phyloP scores from a whole-genome alignment of 2,797 vertebrate species.

The Pagetopsis macropterus region DNA sequence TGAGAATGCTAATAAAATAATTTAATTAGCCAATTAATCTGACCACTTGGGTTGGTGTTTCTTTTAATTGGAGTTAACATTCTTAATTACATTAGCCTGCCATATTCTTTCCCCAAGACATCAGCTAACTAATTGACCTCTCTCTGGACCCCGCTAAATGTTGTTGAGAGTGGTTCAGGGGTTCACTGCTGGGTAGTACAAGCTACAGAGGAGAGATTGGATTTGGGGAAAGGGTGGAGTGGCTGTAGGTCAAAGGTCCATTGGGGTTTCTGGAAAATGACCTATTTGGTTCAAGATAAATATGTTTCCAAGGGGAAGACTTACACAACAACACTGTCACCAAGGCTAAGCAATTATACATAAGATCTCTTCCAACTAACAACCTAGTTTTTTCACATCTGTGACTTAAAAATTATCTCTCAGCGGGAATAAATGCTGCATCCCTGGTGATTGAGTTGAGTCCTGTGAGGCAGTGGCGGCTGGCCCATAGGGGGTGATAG shows the following conservation, averaged over 20 bases:
- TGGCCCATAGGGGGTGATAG: too few species aligned
- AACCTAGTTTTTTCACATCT: constrained; percentile 5
- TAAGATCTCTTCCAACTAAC: constrained; percentile 15
- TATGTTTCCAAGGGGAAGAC: constrained; percentile 28
- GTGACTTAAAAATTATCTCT: too few species aligned
- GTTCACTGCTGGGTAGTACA: constrained; percentile 25
- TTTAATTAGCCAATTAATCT: constrained; percentile 16
- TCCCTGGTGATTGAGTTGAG: too few species aligned
- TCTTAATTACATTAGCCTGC: not conserved
- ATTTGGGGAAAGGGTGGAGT: constrained; percentile 38
- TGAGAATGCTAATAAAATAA: not conserved
- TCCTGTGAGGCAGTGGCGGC: too few species aligned
- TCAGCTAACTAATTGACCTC: constrained; percentile 2
- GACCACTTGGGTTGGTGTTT: not conserved
- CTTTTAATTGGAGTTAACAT: constrained; percentile 8
- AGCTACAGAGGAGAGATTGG: constrained; percentile 15
- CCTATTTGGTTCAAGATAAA: constrained; percentile 39
- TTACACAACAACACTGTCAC: constrained; percentile 39
- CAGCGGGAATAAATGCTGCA: too few species aligned
- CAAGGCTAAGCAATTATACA: constrained; percentile 29
- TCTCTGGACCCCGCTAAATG: not conserved
- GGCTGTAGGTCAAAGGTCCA: constrained; percentile 19
- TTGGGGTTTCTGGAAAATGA: constrained; percentile 29
- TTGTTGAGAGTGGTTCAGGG: constrained; percentile 9
- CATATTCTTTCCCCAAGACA: constrained; percentile 16